Evolutionary conservation across 2,888 invertebrate genomes (phyloP).

Genomic region (Julus scandinavius): DNA sequence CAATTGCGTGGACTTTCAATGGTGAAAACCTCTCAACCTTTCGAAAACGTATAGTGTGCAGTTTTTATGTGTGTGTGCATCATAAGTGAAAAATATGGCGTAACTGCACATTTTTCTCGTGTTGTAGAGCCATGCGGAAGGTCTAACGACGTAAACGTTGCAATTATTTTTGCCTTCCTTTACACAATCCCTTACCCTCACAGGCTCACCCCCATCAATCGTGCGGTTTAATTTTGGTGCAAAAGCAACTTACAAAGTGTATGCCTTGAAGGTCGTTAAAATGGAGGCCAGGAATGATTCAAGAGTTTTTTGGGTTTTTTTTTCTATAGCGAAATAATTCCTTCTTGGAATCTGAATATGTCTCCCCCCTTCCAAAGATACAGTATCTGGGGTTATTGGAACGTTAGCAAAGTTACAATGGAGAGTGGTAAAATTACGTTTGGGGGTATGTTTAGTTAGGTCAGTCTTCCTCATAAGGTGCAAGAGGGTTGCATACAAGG

Average conservation of each 20-base stretch:
- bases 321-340: neutral
- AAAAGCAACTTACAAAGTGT: neutral
- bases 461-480: neutral
- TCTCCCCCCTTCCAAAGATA: neutral
- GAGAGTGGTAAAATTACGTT: no score
- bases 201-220: neutral
- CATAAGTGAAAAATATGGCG: neutral
- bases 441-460: neutral
- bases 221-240: neutral
- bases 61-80: neutral
- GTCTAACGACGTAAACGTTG: neutral
- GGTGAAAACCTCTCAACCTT: neutral
- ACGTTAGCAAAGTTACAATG: neutral
- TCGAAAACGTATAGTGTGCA: neutral
- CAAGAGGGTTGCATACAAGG: neutral
- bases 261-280: neutral
- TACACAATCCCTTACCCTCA: no score
- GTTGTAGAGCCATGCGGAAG: no score
- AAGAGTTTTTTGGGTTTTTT: neutral
- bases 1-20: neutral
- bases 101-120: neutral
- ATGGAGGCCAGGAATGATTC: neutral
- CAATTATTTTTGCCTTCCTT: neutral
- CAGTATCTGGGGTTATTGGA: neutral
- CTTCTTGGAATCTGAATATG: slow-evolving; percentile 11